Conservation (phyloP, 2,888 invertebrate genomes). For the Conistra vaccinii region DNA sequence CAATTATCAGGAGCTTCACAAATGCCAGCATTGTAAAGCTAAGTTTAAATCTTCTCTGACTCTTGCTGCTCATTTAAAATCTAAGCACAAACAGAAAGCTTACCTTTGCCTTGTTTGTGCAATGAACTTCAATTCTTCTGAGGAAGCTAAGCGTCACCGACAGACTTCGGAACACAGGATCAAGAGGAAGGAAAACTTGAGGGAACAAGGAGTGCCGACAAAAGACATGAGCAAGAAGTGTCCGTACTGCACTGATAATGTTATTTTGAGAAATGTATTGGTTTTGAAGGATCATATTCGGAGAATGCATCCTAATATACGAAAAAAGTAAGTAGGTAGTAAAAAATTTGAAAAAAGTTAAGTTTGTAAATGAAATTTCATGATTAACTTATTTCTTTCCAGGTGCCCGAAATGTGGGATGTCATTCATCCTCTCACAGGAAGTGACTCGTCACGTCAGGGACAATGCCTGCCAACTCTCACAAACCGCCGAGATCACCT, state of each 20-base stretch:
- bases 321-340: constrained; percentile 89
- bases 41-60: constrained; percentile 92
- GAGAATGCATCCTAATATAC: constrained; percentile 91
- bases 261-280: constrained; percentile 87
- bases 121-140: constrained; percentile 91
- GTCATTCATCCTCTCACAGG: constrained; percentile 93
- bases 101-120: constrained; percentile 93
- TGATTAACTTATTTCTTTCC: constrained; percentile 67
- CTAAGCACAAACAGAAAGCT: constrained; percentile 90
- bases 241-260: constrained; percentile 89
- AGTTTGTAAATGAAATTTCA: not conserved
- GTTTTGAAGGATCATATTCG: constrained; percentile 92
- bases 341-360: not conserved
- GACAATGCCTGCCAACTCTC: constrained; percentile 90
- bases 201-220: constrained; percentile 78
- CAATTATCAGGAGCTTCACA: constrained; percentile 92
- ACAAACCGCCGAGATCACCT: constrained; percentile 65
- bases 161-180: constrained; percentile 92
- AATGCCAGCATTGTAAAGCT: constrained; percentile 91
- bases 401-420: constrained; percentile 94
- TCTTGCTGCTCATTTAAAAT: constrained; percentile 92
- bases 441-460: constrained; percentile 93
- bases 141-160: constrained; percentile 92
- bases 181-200: constrained; percentile 85
- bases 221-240: constrained; percentile 90